Conservation (phyloP, 2,888 invertebrate species). For the Stenichneumon culpator region DNA sequence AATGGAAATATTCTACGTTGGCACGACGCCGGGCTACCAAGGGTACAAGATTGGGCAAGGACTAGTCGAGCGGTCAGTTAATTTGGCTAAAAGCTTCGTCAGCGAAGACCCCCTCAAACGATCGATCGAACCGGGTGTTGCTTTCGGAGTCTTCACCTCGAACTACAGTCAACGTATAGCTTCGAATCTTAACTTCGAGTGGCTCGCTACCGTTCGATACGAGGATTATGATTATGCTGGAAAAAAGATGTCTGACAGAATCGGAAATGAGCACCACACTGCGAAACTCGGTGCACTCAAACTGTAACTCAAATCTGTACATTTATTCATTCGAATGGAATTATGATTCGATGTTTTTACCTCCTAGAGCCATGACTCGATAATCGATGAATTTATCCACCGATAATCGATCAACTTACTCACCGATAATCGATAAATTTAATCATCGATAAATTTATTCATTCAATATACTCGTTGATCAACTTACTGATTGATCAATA, state of each 20-base stretch:
- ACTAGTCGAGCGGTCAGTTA: slow-evolving; percentile 86
- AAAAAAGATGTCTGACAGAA: slow-evolving; percentile 86
- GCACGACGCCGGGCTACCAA: slow-evolving; percentile 87
- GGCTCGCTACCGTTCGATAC: slow-evolving; percentile 86
- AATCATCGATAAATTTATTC: too few relatives aligned
- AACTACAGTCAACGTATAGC: slow-evolving; percentile 88
- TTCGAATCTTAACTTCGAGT: slow-evolving; percentile 86
- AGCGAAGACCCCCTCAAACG: slow-evolving; percentile 75
- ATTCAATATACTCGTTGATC: too few relatives aligned
- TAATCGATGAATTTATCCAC: neutral
- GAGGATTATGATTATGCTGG: slow-evolving; percentile 87
- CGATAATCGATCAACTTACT: neutral
- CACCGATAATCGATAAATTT: too few relatives aligned
- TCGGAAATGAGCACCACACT: slow-evolving; percentile 81
- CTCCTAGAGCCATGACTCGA: neutral
- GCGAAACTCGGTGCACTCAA: slow-evolving; percentile 74
- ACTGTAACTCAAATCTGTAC: slow-evolving; percentile 38
- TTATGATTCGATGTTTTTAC: neutral
- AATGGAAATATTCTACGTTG: slow-evolving; percentile 90
- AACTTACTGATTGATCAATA: too few relatives aligned
- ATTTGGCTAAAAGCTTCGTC: slow-evolving; percentile 79
- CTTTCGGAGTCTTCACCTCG: slow-evolving; percentile 88
- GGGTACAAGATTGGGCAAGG: slow-evolving; percentile 86
- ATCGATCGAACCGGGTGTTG: slow-evolving; percentile 82
- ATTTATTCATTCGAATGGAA: neutral